A percentile compares a stretch with the other conserved stretches of the same genome.
These are phyloP conservation scores for Agrochola circellaris DNA, from an alignment of 2,888 invertebrate genomes.

Conservation along the genomic window DNA sequence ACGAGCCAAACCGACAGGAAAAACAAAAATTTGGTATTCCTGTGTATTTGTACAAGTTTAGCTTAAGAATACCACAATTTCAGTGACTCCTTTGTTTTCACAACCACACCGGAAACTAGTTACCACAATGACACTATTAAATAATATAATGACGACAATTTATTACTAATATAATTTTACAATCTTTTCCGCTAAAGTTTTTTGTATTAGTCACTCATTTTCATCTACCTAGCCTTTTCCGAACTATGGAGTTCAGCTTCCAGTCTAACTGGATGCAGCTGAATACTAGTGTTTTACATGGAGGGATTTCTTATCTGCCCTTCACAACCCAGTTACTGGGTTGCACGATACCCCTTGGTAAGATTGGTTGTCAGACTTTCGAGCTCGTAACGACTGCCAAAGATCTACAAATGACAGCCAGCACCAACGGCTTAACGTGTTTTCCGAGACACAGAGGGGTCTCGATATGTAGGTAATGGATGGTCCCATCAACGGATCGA, in stretches of 20 bases:
- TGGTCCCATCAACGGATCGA: background rate
- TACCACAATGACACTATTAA: background rate
- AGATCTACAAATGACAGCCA: background rate
- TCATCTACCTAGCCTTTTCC: background rate
- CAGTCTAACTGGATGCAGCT: background rate
- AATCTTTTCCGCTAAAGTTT: background rate
- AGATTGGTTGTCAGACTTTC: background rate
- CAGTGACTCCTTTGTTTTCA: background rate
- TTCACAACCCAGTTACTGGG: background rate
- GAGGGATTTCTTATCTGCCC: background rate
- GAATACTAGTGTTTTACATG: background rate
- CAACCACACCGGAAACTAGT: background rate
- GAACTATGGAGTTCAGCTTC: background rate
- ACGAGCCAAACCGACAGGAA: background rate
- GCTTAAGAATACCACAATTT: too few species aligned
- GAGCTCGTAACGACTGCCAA: background rate
- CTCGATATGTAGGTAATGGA: background rate
- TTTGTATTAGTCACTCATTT: slow-evolving; percentile 17
- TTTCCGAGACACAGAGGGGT: background rate
- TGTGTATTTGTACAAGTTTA: background rate
- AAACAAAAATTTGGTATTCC: background rate
- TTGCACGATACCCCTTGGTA: background rate
- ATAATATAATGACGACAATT: slow-evolving; percentile 2
- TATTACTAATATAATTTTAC: background rate
- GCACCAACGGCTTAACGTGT: background rate